Evolutionary conservation across 2,113 vertebrate species (phyloP), one percentile per base, ranked within the genome.

Genomic region (Oryzias javanicus): DNA sequence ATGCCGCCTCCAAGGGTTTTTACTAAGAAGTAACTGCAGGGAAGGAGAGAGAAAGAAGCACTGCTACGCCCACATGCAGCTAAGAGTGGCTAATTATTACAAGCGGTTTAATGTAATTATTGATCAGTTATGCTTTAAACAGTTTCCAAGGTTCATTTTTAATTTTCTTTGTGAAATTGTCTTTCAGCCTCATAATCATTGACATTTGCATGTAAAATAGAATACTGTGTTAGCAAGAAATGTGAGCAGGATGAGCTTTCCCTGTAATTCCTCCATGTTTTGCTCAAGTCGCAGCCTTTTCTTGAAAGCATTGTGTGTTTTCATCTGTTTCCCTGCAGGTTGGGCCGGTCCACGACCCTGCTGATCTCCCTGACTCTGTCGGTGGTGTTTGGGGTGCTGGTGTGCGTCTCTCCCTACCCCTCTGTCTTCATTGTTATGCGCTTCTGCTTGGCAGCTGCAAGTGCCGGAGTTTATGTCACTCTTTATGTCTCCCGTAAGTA

Each of bases 401-500:
- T 93, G 44, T 94, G 94, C 3, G 92, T 94, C 27, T 92, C 94
- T 1, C 90, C 93, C 1, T 92, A 92, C 24, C 92, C 94, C 16
- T 89, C 93, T 1, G 78, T 94, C 42, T 94, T 95, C 81, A 94
- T 94, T 52, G 79, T 92, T 66, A 94, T 93, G 69, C 92, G 94
- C 15, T 94, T 94, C 86, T 93, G 92, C 63, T 81, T 94, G 84
- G 94, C 93, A 4, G 91, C 91, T 0, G 85, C 92, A 14, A 91
- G 92, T 4, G 92, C 92, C 0, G 94, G 94, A 3, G 89, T 93
- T 73, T 92, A 93, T 84, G 92, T 96, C 59, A 89, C 83, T 1
- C 90, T 96, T 44, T 95, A 95, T 74, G 79, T 95, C 76, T 91
- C 89, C 66, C 94, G 94, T 96, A 81, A 96, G 94, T 94, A 44